phyloP scores from a whole-genome alignment of 2,797 vertebrate genomes.

The Buceros bicornis region DNA sequence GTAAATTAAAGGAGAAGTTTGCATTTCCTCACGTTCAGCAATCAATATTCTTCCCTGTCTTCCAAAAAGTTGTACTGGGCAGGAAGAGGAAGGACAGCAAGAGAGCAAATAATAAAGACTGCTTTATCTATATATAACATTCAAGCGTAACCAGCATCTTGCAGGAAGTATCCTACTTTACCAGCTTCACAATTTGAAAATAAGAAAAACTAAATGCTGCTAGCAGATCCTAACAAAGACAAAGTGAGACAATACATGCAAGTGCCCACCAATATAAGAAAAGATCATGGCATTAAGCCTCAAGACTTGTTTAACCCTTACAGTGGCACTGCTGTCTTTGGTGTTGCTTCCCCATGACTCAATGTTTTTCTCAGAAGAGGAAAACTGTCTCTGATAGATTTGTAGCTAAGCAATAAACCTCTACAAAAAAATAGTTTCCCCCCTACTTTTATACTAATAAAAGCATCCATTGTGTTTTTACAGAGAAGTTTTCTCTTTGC shows the following conservation, averaged over 20 bases:
- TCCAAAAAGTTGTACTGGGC: background rate
- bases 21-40: background rate
- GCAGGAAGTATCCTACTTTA: background rate
- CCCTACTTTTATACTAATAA: background rate
- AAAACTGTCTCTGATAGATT: background rate
- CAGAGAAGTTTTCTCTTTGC: background rate
- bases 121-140: background rate
- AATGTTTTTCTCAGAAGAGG: background rate
- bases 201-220: background rate
- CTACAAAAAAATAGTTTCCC: background rate
- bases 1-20: background rate
- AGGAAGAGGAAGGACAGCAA: background rate
- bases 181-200: background rate
- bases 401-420: background rate
- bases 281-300: background rate
- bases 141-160: background rate
- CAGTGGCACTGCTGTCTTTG: background rate
- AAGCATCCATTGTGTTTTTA: background rate
- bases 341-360: background rate
- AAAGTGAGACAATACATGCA: background rate
- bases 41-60: background rate
- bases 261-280: background rate
- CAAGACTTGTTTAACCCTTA: background rate
- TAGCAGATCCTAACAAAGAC: background rate
- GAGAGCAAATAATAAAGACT: background rate